Base-by-base conservation (phyloP, 2,113 vertebrate genomes). In the Anarrhichthys ocellatus region DNA sequence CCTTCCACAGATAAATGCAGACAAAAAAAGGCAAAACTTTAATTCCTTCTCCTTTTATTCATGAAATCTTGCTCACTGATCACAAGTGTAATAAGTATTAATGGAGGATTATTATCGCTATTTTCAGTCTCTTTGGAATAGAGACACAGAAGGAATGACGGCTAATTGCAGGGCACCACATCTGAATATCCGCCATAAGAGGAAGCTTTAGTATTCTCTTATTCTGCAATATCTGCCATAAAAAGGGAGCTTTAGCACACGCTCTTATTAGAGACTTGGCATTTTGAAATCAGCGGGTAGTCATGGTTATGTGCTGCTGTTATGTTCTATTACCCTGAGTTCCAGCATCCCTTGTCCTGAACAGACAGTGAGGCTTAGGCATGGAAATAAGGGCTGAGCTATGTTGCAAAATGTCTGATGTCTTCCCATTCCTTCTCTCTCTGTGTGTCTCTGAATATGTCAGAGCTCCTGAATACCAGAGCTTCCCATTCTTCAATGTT, bases 211-310 rank as follows among this genome's bases (percentile, higher is more conserved):
- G 83, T 59, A 40, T 62, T 68, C 71, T 87, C 78, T 59, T 59
- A 59, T 15, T 29, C 56, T 15, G 56, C 56, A 87, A 87, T 78
- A 87, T 80, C 79, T 86, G 88, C 71, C 59, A 66, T 80, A 86
- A 90, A 34, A 88, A 90, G 66, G 80, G 36, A 74, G 80, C 68
- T 88, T 88, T 72, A 85, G 78, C 48, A 46, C 83, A 79, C 52
- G 67, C 73, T 88, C 80, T 81, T 89, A 85, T 89, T 80, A 88
- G 76, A 90, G 87, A 80, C 83, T 80, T 92, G 84, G 84, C 84
- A 91, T 90, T 89, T 89, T 91, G 83, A 90, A 88, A 91, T 83
- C 18, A 90, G 81, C 4, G 24, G 75, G 85, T 89, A 81, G 84
- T 63, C 58, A 74, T 81, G 79, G 77, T 83, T 87, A 83, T 91